Conservation (phyloP, 2,888 invertebrate genomes). For the Protodeltote pygarga region DNA sequence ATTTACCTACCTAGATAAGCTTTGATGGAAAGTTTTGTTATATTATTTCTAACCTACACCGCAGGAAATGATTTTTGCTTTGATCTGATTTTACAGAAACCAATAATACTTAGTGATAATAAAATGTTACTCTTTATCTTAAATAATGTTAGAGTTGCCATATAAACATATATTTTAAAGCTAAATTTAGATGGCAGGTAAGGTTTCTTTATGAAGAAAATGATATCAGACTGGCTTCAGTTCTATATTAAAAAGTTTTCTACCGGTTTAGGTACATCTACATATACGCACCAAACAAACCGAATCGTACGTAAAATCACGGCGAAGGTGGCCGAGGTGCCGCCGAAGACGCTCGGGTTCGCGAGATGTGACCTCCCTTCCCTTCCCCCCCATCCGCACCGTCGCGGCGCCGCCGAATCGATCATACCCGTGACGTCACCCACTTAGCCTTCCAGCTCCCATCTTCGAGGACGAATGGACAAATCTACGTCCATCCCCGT, state of each 20-base stretch:
- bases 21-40: too few relatives aligned
- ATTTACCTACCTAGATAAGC: too few relatives aligned
- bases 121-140: too few relatives aligned
- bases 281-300: slow-evolving; percentile 57
- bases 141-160: too few relatives aligned
- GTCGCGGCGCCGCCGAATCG: slow-evolving; percentile 59
- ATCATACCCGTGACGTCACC: slow-evolving; percentile 81
- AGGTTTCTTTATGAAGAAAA: too few relatives aligned
- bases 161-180: too few relatives aligned
- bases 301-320: slow-evolving; percentile 54
- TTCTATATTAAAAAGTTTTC: background rate
- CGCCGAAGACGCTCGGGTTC: slow-evolving; percentile 48
- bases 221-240: too few relatives aligned
- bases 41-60: too few relatives aligned
- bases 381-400: slow-evolving; percentile 36
- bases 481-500: slow-evolving; percentile 36
- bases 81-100: too few relatives aligned
- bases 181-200: too few relatives aligned
- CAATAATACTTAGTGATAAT: too few relatives aligned
- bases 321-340: slow-evolving; percentile 46
- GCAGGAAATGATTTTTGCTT: too few relatives aligned
- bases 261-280: slow-evolving; percentile 3
- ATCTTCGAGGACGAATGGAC: slow-evolving; percentile 54
- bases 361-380: slow-evolving; percentile 53
- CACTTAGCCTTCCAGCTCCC: slow-evolving; percentile 71